Base-by-base conservation (phyloP, 2,888 invertebrate genomes). In the Theretra japonica region DNA sequence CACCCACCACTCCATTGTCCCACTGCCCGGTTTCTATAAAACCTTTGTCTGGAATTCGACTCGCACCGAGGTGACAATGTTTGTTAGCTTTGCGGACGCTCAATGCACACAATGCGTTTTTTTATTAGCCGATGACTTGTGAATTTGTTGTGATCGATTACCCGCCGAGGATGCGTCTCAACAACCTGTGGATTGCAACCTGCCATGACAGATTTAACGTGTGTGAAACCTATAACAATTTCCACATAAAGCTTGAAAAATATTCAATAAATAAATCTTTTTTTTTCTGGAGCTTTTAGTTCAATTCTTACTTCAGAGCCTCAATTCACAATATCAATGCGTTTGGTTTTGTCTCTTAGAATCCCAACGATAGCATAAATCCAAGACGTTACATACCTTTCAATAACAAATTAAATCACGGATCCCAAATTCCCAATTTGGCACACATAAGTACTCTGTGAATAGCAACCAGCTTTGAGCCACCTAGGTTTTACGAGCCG, bases 121-220 rank as follows among this genome's bases (percentile, higher is more conserved):
- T 92, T 93, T 91, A 89, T 91, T 83, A 90, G 84, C 82, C 91
- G 94, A 94, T 94, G 94, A 94, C 94, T 94, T 90, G 94, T 94
- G 94, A 94, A 94, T 93, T 94, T 93, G 90, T 90, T 89, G 84
- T 93, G 94, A 94, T 94, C 85, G 94, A 94, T 94, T 81, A 88
- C 84, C 88, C 84, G 80, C 79, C 76, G 83, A 86, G 88, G 79
- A 79, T 81, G 74, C 78, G 72, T 74, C 72, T 76, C 70, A 76
- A 74, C 88, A 89, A 85, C 83, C 82, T 84, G 85, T 80, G 79
- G 83, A 90, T 83, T 80, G 83, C 82, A 85, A 86, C 87, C 86
- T 88, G 88, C 77, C 77, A 83, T 75, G 79, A 70, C 70, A 74
- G 71, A 50, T 72, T 25, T 70, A 17, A 58, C 33, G 71, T 62